These are phyloP conservation scores for Alethe diademata DNA, from an alignment of 2,113 vertebrate species.

Conservation along the genomic window DNA sequence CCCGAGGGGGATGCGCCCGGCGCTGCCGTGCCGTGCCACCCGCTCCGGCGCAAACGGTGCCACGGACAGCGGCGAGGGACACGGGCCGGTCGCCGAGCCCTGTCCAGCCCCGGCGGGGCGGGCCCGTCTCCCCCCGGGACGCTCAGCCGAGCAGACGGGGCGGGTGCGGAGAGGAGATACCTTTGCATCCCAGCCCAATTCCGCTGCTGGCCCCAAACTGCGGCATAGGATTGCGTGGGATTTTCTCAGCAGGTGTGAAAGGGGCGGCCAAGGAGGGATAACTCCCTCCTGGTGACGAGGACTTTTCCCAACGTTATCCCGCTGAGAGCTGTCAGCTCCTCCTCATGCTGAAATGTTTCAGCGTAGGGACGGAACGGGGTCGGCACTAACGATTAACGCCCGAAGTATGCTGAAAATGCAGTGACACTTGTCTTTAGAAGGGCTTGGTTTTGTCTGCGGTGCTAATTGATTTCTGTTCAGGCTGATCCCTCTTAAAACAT, in stretches of 20 bases:
- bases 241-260: neutral
- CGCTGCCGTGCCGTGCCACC: neutral
- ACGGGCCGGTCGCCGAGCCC: neutral
- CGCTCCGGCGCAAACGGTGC: neutral
- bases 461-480: conserved; percentile 63
- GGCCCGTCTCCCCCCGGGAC: too few species aligned
- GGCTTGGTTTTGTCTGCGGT: conserved; percentile 45
- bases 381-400: neutral
- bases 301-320: neutral
- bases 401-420: conserved; percentile 31
- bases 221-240: neutral
- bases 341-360: neutral
- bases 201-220: neutral
- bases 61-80: neutral
- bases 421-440: conserved; percentile 40
- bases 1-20: neutral
- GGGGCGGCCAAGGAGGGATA: neutral
- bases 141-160: neutral
- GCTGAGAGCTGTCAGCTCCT: neutral
- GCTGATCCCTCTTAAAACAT: conserved; percentile 60
- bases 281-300: neutral
- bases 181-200: neutral
- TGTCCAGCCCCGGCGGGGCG: neutral
- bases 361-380: neutral
- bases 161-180: fast-evolving